Base-by-base conservation (phyloP, 2,888 invertebrate species). In the Dryomyza anilis region DNA sequence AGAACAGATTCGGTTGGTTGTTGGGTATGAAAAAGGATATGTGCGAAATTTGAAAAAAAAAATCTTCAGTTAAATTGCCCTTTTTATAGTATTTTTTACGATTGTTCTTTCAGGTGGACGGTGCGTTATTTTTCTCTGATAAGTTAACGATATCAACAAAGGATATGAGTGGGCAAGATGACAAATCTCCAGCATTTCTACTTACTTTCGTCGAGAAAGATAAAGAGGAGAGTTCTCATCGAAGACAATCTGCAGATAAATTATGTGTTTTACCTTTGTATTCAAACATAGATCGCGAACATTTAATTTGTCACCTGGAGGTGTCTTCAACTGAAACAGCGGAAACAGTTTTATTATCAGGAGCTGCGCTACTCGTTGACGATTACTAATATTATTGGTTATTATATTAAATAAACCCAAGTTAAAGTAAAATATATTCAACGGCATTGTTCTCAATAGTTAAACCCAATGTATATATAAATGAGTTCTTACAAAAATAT, bases 91-190 rank as follows among this genome's bases (percentile, higher is more conserved):
- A n/a, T n/a, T n/a, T n/a, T n/a, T n/a, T n/a, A n/a, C n/a, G n/a
- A n/a, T n/a, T n/a, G n/a, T n/a, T n/a, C n/a, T n/a, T n/a, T n/a
- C 63, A 80, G 80, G 73, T 79, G 30, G 78, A 80, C 71, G 80
- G 79, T 30, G 78, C 76, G 14, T 69, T 68, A 60, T 78, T 76
- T 57, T 62, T 60, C 4, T 63, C 69, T 23, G 74, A 73, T 3
- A 74, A 76, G 70, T 57, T 78, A n/a, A 55, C 69, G 58, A 69
- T 74, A 23, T 69, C 70, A 36, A 67, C 70, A 12, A 64, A 50
- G 5, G 64, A 68, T 23, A 60, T 27, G 16, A 52, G 57, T 7
- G 64, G 60, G 12, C 65, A 63, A 46, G 68, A 70, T 7, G 71
- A 74, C 5, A 74, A 70, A 59, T 69, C 75, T 1, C 73, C 75